Evolutionary conservation across 2,113 vertebrate species (phyloP), one percentile per base, ranked within the genome.

Genomic region (Azemiops feae): DNA sequence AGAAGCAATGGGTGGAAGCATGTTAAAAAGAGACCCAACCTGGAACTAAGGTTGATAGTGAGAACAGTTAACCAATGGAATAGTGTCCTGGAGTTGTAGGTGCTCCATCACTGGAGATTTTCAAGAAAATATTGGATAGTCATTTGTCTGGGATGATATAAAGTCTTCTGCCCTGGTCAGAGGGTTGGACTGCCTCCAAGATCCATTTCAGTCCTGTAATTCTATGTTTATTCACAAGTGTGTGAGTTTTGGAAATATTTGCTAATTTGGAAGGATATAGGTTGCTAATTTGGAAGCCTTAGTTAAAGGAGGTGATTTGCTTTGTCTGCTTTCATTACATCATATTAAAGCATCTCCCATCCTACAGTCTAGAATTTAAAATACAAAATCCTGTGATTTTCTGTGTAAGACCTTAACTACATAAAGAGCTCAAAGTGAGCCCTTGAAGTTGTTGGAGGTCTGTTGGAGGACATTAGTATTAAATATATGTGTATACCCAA

Each of bases 331-430:
- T 87, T 96, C 74, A 52, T 95, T 96, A 94, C 92, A 92, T 92
- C 95, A 96, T 90, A 95, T 96, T 85, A 96, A 96, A 95, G 50
- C 92, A 92, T 18, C 95, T 95, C 94, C 93, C 5, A 10, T 74
- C 23, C 12, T 60, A 16, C 8, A 1, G 18, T 8, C 8, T 95
- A 95, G 95, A 94, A 94, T 96, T 94, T 95, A 53, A 94, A 57
- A 94, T 92, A 93, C 93, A 94, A 96, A 94, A 74, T 0, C 0
- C 92, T 94, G 47, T 90, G 96, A 94, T 96, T 64, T 92, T 96
- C 95, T 94, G 94, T 96, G 96, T 92, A 95, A 97, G 93, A 93
- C 58, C 60, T 93, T 96, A 96, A 95, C 96, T 97, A 96, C 96
- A 96, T 92, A 50, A 95, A 94, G 93, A 94, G 89, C 94, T 96